Evolutionary conservation across 2,888 invertebrate genomes (phyloP), one percentile per base, ranked within the genome.

Genomic region (Dascillus cervinus): DNA sequence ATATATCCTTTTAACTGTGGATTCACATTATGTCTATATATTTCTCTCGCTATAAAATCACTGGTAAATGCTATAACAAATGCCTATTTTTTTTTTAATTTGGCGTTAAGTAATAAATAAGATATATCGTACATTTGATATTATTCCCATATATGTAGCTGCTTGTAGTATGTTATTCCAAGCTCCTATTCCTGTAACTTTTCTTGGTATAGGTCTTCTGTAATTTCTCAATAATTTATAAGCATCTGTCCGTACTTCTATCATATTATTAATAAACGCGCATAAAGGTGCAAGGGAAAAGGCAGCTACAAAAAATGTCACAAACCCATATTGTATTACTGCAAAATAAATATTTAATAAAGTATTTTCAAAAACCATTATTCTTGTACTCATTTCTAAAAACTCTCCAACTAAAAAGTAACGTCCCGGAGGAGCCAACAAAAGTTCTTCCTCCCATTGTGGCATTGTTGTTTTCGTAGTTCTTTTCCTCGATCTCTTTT

Each of bases 291-390:
- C 77, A 22, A 79, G 58, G 1, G 79, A 79, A 54, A 80, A 77
- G 0, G 75, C 76, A 10, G 75, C 72, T 11, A 77, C 75, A 55
- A 80, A 79, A 30, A 79, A 66, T 2, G 75, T 76, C 17, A 77
- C 71, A 53, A 77, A 77, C 2, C 79, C 79, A 57, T 73, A 78
- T 58, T 79, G 79, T 26, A 77, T 67, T 21, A 75, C 78, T 79
- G 25, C 30, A 51, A 27, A 11, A 9, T 2, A 13, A 23, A 13
- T 15, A 19, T 21, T n/a, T 21, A 21, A 14, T 13, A 3, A 11
- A 26, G 29, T 44, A 25, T 14, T 26, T 26, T 3, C 6, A 6
- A 14, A 11, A 11, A 13, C 4, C 6, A 9, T 31, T 19, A 24
- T 3, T 8, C 14, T 32, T 28, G 32, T 51, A 62, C 63, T 52